A percentile compares a stretch with the other conserved stretches of the same genome.
Evolutionary conservation across 2,797 vertebrate species (phyloP).

Genomic region (Argyrosomus regius): DNA sequence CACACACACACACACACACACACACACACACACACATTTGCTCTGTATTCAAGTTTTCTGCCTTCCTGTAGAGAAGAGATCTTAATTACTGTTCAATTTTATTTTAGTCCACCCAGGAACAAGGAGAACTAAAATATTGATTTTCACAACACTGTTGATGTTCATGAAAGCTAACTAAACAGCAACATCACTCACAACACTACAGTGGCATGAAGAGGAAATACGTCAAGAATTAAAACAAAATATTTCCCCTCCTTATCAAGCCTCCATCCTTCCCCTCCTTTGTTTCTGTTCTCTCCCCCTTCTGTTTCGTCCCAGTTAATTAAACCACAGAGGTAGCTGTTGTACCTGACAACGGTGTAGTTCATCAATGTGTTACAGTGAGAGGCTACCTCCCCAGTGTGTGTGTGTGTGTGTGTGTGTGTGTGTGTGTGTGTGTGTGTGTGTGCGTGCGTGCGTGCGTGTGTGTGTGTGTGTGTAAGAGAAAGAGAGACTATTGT

Average conservation of each 20-base stretch:
- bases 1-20: not conserved
- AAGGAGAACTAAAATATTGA: not conserved
- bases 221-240: conserved; percentile 10
- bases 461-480: not conserved
- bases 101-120: not conserved
- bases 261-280: conserved; percentile 38
- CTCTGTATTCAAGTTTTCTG: not conserved
- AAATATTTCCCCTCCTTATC: conserved; percentile 39
- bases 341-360: conserved; percentile 71
- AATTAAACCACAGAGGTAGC: conserved; percentile 80
- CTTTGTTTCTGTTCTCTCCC: conserved; percentile 50
- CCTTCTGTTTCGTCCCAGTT: conserved; percentile 62
- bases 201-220: not conserved
- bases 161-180: not conserved
- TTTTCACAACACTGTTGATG: not conserved
- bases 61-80: not conserved
- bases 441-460: conserved; percentile 44
- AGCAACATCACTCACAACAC: not conserved
- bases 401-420: conserved; percentile 34
- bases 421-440: conserved; percentile 21
- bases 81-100: not conserved
- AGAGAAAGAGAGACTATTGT: conserved; percentile 53
- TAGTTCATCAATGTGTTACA: conserved; percentile 74
- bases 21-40: not conserved
- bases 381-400: conserved; percentile 69